A percentile compares a stretch with the other conserved stretches of the same genome.
These are phyloP conservation scores for Drosophila kanapiae DNA, from an alignment of 1,140 invertebrate species.

Conservation along the genomic window DNA sequence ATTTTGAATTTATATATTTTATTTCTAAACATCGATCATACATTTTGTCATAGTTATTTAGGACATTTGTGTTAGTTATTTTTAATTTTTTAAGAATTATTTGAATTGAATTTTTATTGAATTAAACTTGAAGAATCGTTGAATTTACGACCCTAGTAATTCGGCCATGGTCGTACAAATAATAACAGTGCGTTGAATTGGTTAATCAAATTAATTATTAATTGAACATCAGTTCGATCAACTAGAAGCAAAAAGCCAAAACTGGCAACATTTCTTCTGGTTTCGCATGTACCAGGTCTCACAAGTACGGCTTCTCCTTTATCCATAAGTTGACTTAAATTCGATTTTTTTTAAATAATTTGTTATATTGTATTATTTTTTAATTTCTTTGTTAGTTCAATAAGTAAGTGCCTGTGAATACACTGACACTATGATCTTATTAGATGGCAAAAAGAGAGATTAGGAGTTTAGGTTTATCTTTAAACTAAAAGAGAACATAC, in stretches of 20 bases:
- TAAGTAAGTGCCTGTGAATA: not conserved
- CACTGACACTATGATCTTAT: not conserved
- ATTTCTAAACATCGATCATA: conserved; percentile 8
- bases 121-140: not conserved
- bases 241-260: not conserved
- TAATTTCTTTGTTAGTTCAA: not conserved
- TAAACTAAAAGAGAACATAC: not conserved
- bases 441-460: not conserved
- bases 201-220: not conserved
- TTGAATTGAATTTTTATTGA: no score
- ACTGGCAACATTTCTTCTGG: not conserved
- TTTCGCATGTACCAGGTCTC: conserved; percentile 1
- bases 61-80: not conserved
- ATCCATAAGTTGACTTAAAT: not conserved
- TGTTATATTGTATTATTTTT: not conserved
- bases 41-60: conserved; percentile 8
- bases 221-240: no score
- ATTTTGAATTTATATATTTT: not conserved
- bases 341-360: not conserved
- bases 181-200: not conserved
- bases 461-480: not conserved
- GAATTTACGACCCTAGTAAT: not conserved
- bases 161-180: not conserved
- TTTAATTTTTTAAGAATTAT: not conserved
- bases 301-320: not conserved